Evolutionary conservation across 2,113 vertebrate genomes (phyloP).

Genomic region (Caloenas nicobarica): DNA sequence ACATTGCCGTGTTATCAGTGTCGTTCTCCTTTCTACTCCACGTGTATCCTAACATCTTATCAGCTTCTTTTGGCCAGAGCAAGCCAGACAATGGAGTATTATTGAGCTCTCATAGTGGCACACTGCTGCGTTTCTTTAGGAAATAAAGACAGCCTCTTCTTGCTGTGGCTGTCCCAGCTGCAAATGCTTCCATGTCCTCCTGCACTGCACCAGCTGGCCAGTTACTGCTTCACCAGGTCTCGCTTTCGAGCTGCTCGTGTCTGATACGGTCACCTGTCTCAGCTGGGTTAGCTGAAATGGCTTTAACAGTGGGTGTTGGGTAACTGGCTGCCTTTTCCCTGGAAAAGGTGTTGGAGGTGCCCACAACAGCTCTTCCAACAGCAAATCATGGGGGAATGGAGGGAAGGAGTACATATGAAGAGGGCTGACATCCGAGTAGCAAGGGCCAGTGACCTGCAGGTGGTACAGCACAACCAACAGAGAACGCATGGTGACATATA

Average conservation of each 20-base stretch:
- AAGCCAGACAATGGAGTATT: neutral
- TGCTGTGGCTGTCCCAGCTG: neutral
- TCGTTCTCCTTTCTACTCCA: neutral
- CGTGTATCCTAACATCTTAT: neutral
- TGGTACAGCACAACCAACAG: neutral
- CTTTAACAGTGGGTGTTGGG: neutral
- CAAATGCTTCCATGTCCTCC: neutral
- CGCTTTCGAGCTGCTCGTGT: neutral
- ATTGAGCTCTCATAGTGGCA: neutral
- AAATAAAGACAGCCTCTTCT: neutral
- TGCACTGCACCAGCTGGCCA: neutral
- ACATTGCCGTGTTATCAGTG: neutral
- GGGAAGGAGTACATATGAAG: accelerated
- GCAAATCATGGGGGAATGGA: neutral
- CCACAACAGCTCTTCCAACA: neutral
- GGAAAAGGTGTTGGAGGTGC: neutral
- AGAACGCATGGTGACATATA: neutral
- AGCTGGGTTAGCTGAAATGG: neutral
- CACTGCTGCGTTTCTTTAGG: neutral
- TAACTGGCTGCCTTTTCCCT: neutral
- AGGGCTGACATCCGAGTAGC: neutral
- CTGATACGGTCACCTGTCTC: neutral
- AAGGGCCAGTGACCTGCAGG: neutral
- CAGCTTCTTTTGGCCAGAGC: neutral
- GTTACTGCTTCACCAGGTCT: neutral